phyloP scores from a whole-genome alignment of 1,140 invertebrate species.

The Drosophila busckii region DNA sequence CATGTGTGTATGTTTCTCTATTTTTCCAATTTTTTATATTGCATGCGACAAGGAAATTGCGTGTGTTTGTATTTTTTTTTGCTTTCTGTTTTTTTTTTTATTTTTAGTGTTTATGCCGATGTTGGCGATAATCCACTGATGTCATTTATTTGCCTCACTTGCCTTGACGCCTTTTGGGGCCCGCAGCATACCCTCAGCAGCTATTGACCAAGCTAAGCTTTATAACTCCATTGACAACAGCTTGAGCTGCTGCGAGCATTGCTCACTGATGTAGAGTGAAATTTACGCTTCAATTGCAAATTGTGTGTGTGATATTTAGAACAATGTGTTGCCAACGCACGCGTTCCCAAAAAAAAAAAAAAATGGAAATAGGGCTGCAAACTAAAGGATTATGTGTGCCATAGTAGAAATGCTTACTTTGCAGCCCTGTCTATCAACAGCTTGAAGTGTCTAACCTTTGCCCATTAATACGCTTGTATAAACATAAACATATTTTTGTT shows the following conservation, averaged over 20 bases:
- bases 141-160: constrained; percentile 64
- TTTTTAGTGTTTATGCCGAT: constrained; percentile 60
- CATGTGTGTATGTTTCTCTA: constrained; percentile 23
- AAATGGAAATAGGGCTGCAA: too few relatives aligned
- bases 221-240: constrained; percentile 69
- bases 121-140: constrained; percentile 74
- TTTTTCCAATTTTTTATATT: constrained; percentile 68
- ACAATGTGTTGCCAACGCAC: constrained; percentile 69
- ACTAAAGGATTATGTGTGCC: neutral
- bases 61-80: constrained; percentile 60
- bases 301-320: constrained; percentile 68
- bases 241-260: constrained; percentile 58
- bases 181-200: neutral
- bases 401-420: too few relatives aligned
- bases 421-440: too few relatives aligned
- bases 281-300: constrained; percentile 74
- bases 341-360: constrained; percentile 14
- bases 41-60: constrained; percentile 55
- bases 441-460: too few relatives aligned
- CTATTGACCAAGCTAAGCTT: constrained; percentile 33
- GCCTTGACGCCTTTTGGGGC: constrained; percentile 32
- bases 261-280: constrained; percentile 61
- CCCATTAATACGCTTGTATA: too few relatives aligned
- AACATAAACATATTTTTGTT: too few relatives aligned
- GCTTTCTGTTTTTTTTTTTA: too few relatives aligned